Evolutionary conservation across 2,113 vertebrate genomes (phyloP).

Genomic region (Andinoacara biseriatus): DNA sequence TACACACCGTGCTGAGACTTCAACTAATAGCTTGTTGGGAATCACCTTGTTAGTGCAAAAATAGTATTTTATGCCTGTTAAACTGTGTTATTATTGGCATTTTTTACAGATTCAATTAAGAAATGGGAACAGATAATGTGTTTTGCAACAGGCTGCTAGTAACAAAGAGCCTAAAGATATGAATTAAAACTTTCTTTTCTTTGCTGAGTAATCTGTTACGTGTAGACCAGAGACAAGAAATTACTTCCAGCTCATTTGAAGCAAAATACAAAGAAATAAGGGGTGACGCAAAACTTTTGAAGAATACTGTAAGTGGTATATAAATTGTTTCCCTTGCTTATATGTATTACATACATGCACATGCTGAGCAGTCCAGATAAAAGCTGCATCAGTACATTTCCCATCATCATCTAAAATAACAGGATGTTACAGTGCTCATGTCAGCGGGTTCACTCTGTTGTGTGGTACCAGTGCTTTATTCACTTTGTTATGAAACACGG

Average conservation of each 20-base stretch:
- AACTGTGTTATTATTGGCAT: no score
- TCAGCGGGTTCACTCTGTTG: neutral
- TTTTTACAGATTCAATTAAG: neutral
- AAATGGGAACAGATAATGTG: neutral
- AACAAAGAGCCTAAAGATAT: neutral
- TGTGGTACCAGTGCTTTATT: neutral
- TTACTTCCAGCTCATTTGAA: no score
- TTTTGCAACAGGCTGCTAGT: neutral
- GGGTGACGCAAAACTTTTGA: no score
- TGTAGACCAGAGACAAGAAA: neutral
- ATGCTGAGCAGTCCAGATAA: neutral
- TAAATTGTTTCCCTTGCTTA: neutral
- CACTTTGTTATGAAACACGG: neutral
- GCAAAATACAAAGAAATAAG: no score
- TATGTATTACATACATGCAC: neutral
- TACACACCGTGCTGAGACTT: no score
- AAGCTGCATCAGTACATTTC: neutral
- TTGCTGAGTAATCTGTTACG: neutral
- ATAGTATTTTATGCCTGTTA: no score
- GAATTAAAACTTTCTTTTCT: neutral
- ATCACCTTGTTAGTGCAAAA: no score
- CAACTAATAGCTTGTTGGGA: no score
- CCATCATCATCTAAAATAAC: neutral
- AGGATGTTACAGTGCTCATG: neutral
- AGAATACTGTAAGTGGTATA: no score